Evolutionary conservation across 2,113 vertebrate species (phyloP), one percentile per base, ranked within the genome.

Genomic region (Daboia siamensis): DNA sequence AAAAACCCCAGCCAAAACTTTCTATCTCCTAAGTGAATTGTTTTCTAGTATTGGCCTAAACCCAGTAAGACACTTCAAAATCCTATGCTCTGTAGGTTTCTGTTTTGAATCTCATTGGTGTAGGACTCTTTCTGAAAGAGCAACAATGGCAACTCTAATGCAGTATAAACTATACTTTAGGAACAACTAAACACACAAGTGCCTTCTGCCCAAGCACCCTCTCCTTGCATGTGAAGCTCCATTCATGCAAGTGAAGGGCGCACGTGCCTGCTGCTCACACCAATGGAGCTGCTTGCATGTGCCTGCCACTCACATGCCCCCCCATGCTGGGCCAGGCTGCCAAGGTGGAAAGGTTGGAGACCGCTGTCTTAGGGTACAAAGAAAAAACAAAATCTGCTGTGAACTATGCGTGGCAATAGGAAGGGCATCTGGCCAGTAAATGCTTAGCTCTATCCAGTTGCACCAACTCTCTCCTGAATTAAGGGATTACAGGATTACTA

Each of bases 271-370:
- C 61, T 12, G 4, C 1, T n/a, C 12, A 69, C 61, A n/a, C 26
- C 26, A 69, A 69, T 69, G 61, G 29, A n/a, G 12, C 29, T n/a
- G 61, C 61, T n/a, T 15, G 12, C 11, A 3, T 0, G 4, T n/a
- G 26, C 29, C 11, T 64, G 29, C 29, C 26, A 64, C 4, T 5
- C 4, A 13, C 1, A 26, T 0, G 1, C 0, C 29, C 12, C 61
- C 61, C 29, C 11, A 69, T 0, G 61, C 29, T 26, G n/a, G 29
- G 1, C 61, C n/a, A 1, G 61, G 11, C 12, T 2, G 4, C 61
- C n/a, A 69, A 69, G 57, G 24, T 57, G 56, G 56, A 57, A 57
- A 57, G 29, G 29, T 29, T 69, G 61, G 29, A n/a, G 11, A n/a
- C 29, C 11, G 0, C 61, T 69, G 29, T 69, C 61, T 11, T 69